Percentiles rank a stretch among this genome's conserved stretches.
These are phyloP conservation scores for Platyrinchus mystaceus DNA, from an alignment of 2,797 vertebrate species.

Conservation along the genomic window DNA sequence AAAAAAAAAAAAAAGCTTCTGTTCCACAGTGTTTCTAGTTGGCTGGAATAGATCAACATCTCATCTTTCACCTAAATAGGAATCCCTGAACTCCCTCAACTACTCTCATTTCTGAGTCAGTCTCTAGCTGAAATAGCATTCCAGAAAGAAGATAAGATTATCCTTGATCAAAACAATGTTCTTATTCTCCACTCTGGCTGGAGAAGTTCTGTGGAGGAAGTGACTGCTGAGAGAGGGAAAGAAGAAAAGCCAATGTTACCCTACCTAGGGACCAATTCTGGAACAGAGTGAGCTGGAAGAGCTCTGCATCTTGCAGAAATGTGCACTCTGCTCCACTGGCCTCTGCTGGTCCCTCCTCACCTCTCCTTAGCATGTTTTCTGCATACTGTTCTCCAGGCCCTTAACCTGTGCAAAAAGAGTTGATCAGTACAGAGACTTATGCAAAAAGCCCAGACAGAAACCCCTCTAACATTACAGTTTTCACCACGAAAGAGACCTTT, in stretches of 20 bases:
- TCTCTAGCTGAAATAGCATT: constrained; percentile 50
- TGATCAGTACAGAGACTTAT: not conserved
- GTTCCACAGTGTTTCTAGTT: constrained; percentile 5
- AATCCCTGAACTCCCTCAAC: constrained; percentile 32
- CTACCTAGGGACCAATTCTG: constrained; percentile 31
- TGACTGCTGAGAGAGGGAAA: constrained; percentile 27
- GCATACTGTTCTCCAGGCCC: not conserved
- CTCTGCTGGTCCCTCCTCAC: not conserved
- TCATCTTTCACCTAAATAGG: constrained; percentile 53
- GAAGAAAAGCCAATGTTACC: not conserved
- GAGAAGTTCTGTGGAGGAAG: constrained; percentile 25
- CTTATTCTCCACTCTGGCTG: constrained; percentile 27
- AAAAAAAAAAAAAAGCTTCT: not conserved
- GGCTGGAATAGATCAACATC: constrained; percentile 18
- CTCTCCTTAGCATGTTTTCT: not conserved
- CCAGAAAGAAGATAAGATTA: constrained; percentile 54
- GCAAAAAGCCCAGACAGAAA: not conserved
- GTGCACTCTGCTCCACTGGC: not conserved
- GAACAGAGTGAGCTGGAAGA: not conserved
- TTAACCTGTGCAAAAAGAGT: not conserved
- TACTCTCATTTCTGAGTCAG: constrained; percentile 16
- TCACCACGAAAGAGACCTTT: constrained; percentile 22
- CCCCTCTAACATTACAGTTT: not conserved
- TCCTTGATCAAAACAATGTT: constrained; percentile 53
- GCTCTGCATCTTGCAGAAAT: not conserved